phyloP scores from a whole-genome alignment of 2,113 vertebrate genomes.

The Zosterops borbonicus region DNA sequence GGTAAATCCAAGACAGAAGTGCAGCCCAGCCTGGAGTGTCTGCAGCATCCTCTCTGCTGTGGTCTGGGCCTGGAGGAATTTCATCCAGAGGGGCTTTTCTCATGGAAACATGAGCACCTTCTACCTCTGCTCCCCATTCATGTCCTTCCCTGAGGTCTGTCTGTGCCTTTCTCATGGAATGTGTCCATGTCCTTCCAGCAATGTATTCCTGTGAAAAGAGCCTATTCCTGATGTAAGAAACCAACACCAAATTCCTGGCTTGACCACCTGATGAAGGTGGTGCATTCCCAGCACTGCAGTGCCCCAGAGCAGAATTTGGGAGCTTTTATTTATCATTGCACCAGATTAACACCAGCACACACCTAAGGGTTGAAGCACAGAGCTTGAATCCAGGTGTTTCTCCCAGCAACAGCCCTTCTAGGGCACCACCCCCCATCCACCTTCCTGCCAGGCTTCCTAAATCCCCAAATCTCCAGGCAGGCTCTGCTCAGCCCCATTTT shows the following conservation, averaged over 20 bases:
- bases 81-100: not conserved
- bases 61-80: not conserved
- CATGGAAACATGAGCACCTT: accelerated
- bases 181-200: not conserved
- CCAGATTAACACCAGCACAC: not conserved
- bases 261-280: accelerated
- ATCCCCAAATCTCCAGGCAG: not conserved
- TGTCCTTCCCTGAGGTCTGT: not conserved
- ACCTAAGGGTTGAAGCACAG: not conserved
- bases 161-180: accelerated
- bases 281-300: not conserved
- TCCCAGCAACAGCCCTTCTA: not conserved
- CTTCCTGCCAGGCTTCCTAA: not conserved
- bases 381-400: not conserved
- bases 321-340: not conserved
- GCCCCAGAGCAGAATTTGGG: not conserved
- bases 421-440: not conserved
- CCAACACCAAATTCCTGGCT: not conserved
- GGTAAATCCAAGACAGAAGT: not conserved
- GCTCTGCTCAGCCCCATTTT: not conserved
- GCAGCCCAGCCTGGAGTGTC: not conserved
- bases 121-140: not conserved
- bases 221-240: not conserved
- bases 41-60: not conserved
- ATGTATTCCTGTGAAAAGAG: not conserved